A percentile compares a stretch with the other conserved stretches of the same genome.
Conservation (phyloP, 2,113 vertebrate genomes). For the Callorhinus ursinus region DNA sequence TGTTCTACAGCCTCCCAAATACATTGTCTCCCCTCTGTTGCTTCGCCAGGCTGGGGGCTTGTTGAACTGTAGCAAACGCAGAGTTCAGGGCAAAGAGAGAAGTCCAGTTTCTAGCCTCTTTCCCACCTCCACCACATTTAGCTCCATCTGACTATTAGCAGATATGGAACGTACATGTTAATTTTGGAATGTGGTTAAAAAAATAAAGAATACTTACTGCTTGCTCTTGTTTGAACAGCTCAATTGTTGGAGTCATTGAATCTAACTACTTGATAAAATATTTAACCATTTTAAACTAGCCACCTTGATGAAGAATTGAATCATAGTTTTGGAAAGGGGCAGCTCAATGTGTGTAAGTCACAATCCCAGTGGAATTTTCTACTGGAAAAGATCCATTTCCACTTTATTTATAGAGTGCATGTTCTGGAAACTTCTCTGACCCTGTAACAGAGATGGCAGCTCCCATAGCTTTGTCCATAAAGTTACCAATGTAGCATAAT, state of each 20-base stretch:
- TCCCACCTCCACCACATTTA: background rate
- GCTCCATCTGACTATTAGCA: background rate
- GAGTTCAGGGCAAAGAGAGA: background rate
- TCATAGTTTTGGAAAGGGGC: background rate
- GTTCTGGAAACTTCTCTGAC: slow-evolving; percentile 29
- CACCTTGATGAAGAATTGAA: background rate
- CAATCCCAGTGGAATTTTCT: background rate
- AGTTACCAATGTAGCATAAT: background rate
- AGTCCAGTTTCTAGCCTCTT: background rate
- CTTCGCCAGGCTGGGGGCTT: background rate
- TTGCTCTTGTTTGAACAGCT: background rate
- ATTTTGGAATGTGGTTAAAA: slow-evolving; percentile 17
- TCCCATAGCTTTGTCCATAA: background rate
- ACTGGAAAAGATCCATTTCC: background rate
- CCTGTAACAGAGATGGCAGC: background rate
- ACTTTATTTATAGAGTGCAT: background rate
- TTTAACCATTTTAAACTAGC: background rate
- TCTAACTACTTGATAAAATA: background rate
- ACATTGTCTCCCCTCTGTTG: background rate
- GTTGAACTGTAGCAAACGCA: background rate
- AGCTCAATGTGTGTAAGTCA: background rate
- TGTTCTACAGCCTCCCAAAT: background rate
- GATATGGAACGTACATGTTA: background rate
- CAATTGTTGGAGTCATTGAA: background rate
- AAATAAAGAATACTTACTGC: background rate